Evolutionary conservation across 2,888 invertebrate species (phyloP).

Genomic region (Hypomecis punctinalis): DNA sequence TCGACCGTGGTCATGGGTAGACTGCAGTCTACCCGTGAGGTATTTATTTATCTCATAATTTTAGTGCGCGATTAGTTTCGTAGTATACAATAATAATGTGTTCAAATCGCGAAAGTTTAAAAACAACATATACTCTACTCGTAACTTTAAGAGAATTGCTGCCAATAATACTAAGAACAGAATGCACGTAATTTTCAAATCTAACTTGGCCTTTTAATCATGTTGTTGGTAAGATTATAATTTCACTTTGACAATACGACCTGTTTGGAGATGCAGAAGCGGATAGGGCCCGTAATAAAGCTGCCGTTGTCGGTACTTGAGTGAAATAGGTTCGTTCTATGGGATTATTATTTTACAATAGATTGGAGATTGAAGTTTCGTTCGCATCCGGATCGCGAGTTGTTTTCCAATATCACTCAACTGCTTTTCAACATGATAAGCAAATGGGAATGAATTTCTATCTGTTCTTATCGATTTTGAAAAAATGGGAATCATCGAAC

Average conservation of each 20-base stretch:
- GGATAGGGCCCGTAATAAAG: constrained; percentile 18
- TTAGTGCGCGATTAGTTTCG: too few relatives aligned
- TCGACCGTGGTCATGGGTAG: too few relatives aligned
- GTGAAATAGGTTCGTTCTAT: constrained; percentile 12
- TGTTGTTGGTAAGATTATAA: neutral
- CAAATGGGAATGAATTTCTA: neutral
- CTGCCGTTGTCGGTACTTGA: constrained; percentile 11
- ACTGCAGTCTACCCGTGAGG: too few relatives aligned
- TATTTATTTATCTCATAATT: too few relatives aligned
- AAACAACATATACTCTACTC: too few relatives aligned
- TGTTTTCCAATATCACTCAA: neutral
- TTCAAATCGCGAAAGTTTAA: too few relatives aligned
- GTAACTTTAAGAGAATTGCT: neutral
- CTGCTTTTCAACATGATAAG: neutral
- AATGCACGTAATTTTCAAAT: neutral
- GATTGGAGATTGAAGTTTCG: constrained; percentile 1
- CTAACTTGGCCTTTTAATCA: neutral
- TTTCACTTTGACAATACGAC: constrained; percentile 30
- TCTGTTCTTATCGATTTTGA: neutral
- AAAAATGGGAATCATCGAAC: too few relatives aligned
- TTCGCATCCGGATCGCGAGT: neutral
- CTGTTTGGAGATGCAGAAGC: constrained; percentile 15
- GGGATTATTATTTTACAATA: constrained; percentile 7
- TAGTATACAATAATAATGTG: too few relatives aligned
- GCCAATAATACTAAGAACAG: neutral